A percentile compares a stretch with the other conserved stretches of the same genome.
Conservation (phyloP, 1,140 invertebrate genomes). For the Chrysoperla carnea region DNA sequence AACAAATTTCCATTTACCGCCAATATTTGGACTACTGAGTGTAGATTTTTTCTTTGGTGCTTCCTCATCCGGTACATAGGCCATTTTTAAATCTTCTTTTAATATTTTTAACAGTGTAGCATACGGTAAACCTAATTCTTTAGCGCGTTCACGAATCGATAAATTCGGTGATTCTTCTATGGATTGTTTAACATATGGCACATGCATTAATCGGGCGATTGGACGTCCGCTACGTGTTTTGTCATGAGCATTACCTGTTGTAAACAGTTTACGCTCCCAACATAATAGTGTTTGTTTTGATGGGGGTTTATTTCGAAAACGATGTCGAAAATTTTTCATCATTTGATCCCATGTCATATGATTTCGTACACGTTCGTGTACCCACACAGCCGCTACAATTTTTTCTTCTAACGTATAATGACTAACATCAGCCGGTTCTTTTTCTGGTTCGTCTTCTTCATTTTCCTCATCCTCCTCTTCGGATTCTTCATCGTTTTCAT, state of each 20-base stretch:
- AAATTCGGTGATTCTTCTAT: constrained; percentile 11
- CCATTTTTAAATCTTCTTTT: constrained; percentile 13
- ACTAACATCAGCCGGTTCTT: neutral
- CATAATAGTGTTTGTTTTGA: constrained; percentile 9
- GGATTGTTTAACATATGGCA: constrained; percentile 12
- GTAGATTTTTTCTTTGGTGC: neutral
- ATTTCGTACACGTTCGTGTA: constrained; percentile 12
- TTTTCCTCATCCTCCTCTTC: neutral
- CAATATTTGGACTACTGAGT: neutral
- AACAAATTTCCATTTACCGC: neutral
- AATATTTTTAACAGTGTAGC: constrained; percentile 12
- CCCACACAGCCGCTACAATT: constrained; percentile 13
- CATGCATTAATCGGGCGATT: constrained; percentile 12
- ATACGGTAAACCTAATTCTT: constrained; percentile 9
- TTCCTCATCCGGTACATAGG: constrained; percentile 4
- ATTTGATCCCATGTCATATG: constrained; percentile 13
- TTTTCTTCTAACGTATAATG: constrained; percentile 12
- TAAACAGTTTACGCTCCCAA: constrained; percentile 13
- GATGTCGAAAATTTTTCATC: constrained; percentile 10
- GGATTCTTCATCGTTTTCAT: neutral
- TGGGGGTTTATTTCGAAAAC: constrained; percentile 10
- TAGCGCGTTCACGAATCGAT: constrained; percentile 10
- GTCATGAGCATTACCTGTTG: neutral
- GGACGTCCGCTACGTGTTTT: constrained; percentile 1
- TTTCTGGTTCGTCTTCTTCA: neutral